Evolutionary conservation across 2,888 invertebrate genomes (phyloP).

Genomic region (Mesorhabditis belari): DNA sequence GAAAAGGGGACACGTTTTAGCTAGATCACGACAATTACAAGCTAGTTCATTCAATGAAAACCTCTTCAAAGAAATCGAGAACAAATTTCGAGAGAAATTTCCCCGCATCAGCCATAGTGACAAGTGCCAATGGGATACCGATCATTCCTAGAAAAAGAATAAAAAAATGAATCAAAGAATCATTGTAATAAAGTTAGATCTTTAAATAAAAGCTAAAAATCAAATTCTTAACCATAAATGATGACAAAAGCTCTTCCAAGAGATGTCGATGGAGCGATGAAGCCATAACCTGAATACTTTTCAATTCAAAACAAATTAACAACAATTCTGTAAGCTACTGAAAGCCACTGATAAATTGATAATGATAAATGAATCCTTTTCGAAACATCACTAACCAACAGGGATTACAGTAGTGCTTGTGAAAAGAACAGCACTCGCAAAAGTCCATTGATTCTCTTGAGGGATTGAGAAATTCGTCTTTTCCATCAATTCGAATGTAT

Average conservation of each 20-base stretch:
- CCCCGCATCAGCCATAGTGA: conserved; percentile 38
- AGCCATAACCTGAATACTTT: conserved; percentile 26
- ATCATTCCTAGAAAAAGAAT: conserved; percentile 9
- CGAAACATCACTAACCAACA: conserved; percentile 18
- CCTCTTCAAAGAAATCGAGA: conserved; percentile 25
- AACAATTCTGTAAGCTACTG: background rate
- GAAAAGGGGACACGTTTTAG: background rate
- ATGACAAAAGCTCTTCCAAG: conserved; percentile 19
- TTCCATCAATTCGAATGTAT: conserved; percentile 17
- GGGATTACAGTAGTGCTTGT: conserved; percentile 40
- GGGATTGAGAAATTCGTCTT: conserved; percentile 4
- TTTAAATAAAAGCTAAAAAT: background rate
- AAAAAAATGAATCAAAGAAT: too few relatives aligned
- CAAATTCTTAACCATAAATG: conserved; percentile 16
- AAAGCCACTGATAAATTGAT: background rate
- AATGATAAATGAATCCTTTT: conserved; percentile 1
- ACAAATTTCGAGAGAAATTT: conserved; percentile 31
- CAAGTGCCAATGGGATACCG: conserved; percentile 31
- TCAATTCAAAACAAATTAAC: background rate
- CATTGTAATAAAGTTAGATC: background rate
- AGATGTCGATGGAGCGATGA: conserved; percentile 21
- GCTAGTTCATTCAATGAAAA: background rate
- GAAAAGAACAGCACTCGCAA: conserved; percentile 27
- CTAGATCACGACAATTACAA: background rate
- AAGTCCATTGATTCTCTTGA: conserved; percentile 31